Evolutionary conservation across 2,797 vertebrate genomes (phyloP), one percentile per base, ranked within the genome.

Genomic region (Ambastaia sidthimunki): DNA sequence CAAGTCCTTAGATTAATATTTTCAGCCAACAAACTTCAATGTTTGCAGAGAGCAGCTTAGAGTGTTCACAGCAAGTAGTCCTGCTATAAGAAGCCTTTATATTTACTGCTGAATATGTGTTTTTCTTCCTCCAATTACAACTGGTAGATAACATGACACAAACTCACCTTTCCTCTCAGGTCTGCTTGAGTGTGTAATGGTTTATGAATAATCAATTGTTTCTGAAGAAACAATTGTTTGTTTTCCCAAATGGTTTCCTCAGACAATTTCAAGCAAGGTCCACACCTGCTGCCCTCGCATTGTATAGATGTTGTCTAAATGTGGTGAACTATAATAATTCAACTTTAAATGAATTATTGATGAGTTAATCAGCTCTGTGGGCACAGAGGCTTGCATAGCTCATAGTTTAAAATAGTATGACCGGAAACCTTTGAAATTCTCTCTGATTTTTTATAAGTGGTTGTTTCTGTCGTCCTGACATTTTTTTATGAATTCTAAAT

Each of bases 291-390:
- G 23, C 47, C 59, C 55, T 62, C 41, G n/a, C 0, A 0, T 28
- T 28, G 23, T 62, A n/a, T 10, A 62, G 23, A 73, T 44, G 41
- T 47, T 74, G 48, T 74, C 72, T 74, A 62, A 50, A 60, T 62
- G 9, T 31, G 57, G 9, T 62, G 16, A 62, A 62, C 50, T 74
- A 57, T 48, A 48, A 21, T 62, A 23, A 74, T 74, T 48, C 62
- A 48, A 10, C 0, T 3, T 74, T 62, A 25, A 48, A 23, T 59
- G 1, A 72, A 59, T 59, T 25, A 72, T 6, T 44, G 1, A 72
- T 59, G 34, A 44, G 52, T 25, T 44, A 34, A 72, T 70, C 48
- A 28, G 9, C 54, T 59, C 2, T 41, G 50, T 55, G n/a, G 70
- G 13, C 15, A 23, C 48, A 16, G 48, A 52, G 50, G 16, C 50